Conservation (phyloP, 2,113 vertebrate genomes). For the Chaetops frenatus region DNA sequence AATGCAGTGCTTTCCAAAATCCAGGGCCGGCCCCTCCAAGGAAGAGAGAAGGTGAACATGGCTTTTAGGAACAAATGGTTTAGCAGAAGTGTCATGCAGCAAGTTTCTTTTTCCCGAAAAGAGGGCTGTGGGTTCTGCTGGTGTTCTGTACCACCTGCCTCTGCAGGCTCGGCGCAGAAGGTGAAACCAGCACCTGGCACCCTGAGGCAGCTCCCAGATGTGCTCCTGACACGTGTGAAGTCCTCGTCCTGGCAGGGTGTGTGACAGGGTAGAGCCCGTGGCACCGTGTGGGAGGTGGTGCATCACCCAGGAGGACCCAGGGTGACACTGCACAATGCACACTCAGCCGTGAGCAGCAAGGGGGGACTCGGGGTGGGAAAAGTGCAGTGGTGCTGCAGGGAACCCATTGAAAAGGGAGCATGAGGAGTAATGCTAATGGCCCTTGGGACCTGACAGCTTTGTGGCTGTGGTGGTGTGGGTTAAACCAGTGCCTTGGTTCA, state of each 20-base stretch:
- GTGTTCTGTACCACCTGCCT: background rate
- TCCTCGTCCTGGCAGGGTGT: rapidly evolving
- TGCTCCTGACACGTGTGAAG: background rate
- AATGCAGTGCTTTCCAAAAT: background rate
- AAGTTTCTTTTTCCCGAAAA: background rate
- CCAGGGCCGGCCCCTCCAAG: background rate
- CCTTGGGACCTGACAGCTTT: background rate
- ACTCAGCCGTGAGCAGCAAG: background rate
- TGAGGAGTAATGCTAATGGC: background rate
- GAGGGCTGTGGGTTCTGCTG: background rate
- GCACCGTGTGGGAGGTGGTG: rapidly evolving
- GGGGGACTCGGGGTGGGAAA: rapidly evolving
- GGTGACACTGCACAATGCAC: background rate
- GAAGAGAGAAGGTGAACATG: background rate
- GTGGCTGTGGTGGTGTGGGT: background rate
- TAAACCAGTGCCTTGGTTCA: background rate
- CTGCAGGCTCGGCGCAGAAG: background rate
- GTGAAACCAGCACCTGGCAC: background rate
- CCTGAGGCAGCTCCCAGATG: background rate
- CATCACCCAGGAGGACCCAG: background rate
- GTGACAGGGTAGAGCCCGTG: background rate
- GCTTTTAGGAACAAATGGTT: background rate
- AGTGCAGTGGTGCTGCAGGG: background rate
- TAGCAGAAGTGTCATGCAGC: background rate
- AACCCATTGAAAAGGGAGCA: background rate